Evolutionary conservation across 2,113 vertebrate genomes (phyloP), one percentile per base, ranked within the genome.

Genomic region (Cyanoderma ruficeps): DNA sequence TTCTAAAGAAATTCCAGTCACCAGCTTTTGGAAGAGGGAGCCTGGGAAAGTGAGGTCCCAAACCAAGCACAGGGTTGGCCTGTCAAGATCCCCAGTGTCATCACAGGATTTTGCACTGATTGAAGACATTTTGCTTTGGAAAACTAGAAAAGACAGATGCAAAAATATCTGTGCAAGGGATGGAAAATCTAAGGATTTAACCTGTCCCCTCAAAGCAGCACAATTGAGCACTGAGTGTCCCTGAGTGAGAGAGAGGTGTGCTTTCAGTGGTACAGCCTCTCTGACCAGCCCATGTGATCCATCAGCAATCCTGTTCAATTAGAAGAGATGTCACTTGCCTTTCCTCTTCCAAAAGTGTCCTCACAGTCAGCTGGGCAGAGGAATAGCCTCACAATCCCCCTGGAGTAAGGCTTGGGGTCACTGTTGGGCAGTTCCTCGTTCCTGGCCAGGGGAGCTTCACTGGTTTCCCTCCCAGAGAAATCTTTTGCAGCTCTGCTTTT

Each of bases 261-360:
- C 86, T 96, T 96, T 89, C 55, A 67, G 59, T 91, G 56, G 56
- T 59, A 35, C 49, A 89, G 65, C 67, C 87, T 94, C 76, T 97
- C 69, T 91, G 81, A 93, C 25, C 85, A 94, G 41, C 49, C 47
- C 50, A 44, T 53, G 61, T 87, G 94, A 97, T 97, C 96, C 93
- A 78, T 96, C 94, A 95, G 72, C 82, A 95, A 89, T 97, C 95
- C 79, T 83, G 37, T 89, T 96, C 93, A 93, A 94, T 97, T 94
- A 97, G 78, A 93, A 95, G 83, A 96, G 90, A 47, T 69, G 89
- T 93, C 93, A 90, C 44, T 74, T 67, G 78, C 76, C 52, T 94
- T 63, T 18, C 60, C 46, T 91, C 61, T 84, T 56, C 72, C 74
- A 16, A 84, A 94, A 75, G 74, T 94, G 93, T 84, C 89, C 93